These are phyloP conservation scores for Yponomeuta plumbellus DNA, from an alignment of 2,888 invertebrate genomes.

Conservation along the genomic window DNA sequence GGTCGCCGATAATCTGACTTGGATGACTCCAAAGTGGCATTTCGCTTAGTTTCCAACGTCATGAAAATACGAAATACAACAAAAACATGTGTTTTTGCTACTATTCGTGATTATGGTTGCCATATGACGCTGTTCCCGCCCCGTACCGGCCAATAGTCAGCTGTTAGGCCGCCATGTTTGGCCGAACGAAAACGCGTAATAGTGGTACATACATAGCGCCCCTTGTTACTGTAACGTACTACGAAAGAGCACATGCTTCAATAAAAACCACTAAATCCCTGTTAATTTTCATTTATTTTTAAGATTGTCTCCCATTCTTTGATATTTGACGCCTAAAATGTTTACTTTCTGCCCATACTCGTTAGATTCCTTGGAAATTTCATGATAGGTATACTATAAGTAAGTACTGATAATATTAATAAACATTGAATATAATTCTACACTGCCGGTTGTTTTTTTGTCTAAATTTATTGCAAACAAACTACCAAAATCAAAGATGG, in stretches of 20 bases:
- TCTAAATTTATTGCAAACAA: too few species aligned
- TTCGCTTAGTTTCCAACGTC: neutral
- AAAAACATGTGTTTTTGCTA: conserved; percentile 1
- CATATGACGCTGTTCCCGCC: conserved; percentile 61
- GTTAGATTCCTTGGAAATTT: too few species aligned
- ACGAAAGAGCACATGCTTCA: conserved; percentile 35
- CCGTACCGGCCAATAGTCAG: conserved; percentile 73
- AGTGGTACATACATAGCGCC: conserved; percentile 42
- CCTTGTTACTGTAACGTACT: conserved; percentile 43
- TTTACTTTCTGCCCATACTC: too few species aligned
- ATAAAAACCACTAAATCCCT: conserved; percentile 40
- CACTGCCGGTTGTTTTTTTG: too few species aligned
- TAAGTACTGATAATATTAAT: too few species aligned
- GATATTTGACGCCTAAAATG: neutral
- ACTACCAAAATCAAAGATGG: too few species aligned
- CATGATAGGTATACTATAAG: too few species aligned
- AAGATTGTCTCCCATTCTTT: neutral
- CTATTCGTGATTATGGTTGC: conserved; percentile 34
- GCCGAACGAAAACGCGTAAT: conserved; percentile 74
- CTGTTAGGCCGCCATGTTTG: conserved; percentile 77
- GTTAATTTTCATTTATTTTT: neutral
- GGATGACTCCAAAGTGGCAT: neutral
- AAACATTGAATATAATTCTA: too few species aligned
- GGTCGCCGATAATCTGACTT: conserved; percentile 37
- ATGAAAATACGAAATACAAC: neutral